These are phyloP conservation scores for Bathynomus jamesi DNA, from an alignment of 1,140 invertebrate species.

Conservation along the genomic window DNA sequence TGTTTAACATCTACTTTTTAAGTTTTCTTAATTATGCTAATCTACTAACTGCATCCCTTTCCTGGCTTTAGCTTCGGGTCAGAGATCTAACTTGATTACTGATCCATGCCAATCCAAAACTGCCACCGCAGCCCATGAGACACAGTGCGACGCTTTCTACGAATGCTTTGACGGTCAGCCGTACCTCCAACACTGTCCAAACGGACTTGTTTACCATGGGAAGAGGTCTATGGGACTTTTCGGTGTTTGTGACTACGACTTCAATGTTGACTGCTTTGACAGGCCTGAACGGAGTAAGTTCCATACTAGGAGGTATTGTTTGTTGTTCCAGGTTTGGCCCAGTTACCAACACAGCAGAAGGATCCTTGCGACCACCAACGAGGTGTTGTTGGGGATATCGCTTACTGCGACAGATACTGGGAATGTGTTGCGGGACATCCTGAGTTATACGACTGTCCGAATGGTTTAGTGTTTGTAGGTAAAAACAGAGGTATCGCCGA, in stretches of 20 bases:
- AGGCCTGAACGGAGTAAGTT: conserved; percentile 42
- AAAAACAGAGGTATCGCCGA: conserved; percentile 76
- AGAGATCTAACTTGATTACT: neutral
- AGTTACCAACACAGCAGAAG: conserved; percentile 49
- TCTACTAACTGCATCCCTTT: neutral
- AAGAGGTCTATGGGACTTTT: conserved; percentile 40
- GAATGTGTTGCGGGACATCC: conserved; percentile 69
- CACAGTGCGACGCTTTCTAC: conserved; percentile 47
- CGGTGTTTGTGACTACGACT: conserved; percentile 44
- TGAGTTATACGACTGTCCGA: conserved; percentile 78
- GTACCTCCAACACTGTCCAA: conserved; percentile 44
- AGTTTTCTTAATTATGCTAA: too few relatives aligned
- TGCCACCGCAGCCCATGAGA: conserved; percentile 41
- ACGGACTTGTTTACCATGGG: conserved; percentile 45
- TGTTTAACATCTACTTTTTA: too few relatives aligned
- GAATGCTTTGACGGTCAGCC: conserved; percentile 42
- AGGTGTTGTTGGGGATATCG: conserved; percentile 62
- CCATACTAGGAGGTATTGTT: neutral
- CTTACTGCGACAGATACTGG: conserved; percentile 81
- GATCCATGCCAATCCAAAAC: conserved; percentile 38
- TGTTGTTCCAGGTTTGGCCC: conserved; percentile 28
- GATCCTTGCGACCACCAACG: conserved; percentile 69
- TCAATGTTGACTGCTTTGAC: conserved; percentile 44
- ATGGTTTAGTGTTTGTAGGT: conserved; percentile 78
- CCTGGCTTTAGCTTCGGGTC: neutral